These are phyloP conservation scores for Trichopria drosophilae DNA, from an alignment of 2,888 invertebrate species.

Conservation along the genomic window DNA sequence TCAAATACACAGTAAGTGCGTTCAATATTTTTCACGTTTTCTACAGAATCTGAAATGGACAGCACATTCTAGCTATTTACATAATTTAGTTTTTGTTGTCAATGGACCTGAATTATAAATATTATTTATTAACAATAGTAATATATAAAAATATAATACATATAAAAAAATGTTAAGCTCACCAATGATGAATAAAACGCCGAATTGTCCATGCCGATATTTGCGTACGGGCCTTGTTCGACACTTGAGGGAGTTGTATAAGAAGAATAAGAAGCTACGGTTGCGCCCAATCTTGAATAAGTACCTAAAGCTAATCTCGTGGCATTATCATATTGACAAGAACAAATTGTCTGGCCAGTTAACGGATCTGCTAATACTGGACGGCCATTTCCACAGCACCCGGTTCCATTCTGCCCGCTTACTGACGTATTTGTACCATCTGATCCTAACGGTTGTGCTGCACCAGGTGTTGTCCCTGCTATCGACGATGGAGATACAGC, in stretches of 20 bases:
- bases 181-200: constrained; percentile 95
- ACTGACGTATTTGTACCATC: constrained; percentile 49
- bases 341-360: constrained; percentile 90
- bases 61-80: no score
- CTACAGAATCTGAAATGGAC: no score
- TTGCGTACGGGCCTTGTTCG: constrained; percentile 90
- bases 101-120: no score
- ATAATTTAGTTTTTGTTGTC: no score
- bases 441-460: constrained; percentile 49
- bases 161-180: constrained; percentile 60
- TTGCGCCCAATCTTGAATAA: constrained; percentile 75
- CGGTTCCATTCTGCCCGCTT: constrained; percentile 46
- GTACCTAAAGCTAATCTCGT: constrained; percentile 81
- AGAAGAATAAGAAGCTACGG: constrained; percentile 74
- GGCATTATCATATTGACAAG: constrained; percentile 87
- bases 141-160: no score
- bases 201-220: constrained; percentile 90
- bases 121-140: no score
- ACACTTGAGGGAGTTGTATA: constrained; percentile 86
- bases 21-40: no score
- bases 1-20: no score
- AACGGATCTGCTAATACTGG: constrained; percentile 92
- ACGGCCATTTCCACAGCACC: constrained; percentile 88
- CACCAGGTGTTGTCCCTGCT: constrained; percentile 57
- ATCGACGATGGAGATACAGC: constrained; percentile 65